phyloP scores from a whole-genome alignment of 23 tunicate genomes.

The Phallusia fumigata region DNA sequence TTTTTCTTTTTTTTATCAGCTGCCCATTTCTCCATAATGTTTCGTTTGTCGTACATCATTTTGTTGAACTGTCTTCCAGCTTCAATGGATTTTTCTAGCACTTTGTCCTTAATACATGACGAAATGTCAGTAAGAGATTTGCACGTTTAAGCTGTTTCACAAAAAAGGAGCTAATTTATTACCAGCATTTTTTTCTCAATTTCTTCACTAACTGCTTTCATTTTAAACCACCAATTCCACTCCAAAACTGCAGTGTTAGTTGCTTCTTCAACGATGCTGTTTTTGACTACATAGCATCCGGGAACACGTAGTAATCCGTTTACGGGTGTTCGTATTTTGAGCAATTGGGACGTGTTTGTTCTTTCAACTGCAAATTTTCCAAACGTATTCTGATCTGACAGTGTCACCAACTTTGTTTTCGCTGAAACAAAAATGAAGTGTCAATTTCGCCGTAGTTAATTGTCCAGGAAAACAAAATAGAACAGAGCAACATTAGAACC shows the following conservation, averaged over 20 bases:
- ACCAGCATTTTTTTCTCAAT: slow-evolving; percentile 61
- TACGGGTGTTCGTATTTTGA: slow-evolving; percentile 33
- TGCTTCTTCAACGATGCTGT: slow-evolving; percentile 30
- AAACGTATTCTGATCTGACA: slow-evolving; percentile 18
- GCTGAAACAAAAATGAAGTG: slow-evolving; percentile 17
- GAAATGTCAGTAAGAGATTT: background rate
- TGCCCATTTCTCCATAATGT: slow-evolving; percentile 18
- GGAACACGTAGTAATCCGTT: slow-evolving; percentile 41
- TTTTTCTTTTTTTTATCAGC: background rate
- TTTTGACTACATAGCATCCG: slow-evolving; percentile 59
- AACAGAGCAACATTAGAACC: background rate
- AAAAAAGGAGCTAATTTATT: background rate
- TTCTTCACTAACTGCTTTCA: slow-evolving; percentile 61
- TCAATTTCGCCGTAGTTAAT: no score
- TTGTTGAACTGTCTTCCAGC: slow-evolving; percentile 17
- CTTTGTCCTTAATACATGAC: slow-evolving; percentile 10
- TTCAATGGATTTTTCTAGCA: slow-evolving; percentile 24
- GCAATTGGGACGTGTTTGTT: background rate
- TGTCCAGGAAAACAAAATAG: no score
- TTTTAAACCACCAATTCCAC: slow-evolving; percentile 75
- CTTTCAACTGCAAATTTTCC: background rate
- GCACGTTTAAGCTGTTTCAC: background rate
- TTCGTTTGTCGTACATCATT: slow-evolving; percentile 13
- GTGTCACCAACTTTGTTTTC: slow-evolving; percentile 29
- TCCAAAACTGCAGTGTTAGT: slow-evolving; percentile 32